Conservation (phyloP, 2,888 invertebrate genomes). For the Clostera curtula region DNA sequence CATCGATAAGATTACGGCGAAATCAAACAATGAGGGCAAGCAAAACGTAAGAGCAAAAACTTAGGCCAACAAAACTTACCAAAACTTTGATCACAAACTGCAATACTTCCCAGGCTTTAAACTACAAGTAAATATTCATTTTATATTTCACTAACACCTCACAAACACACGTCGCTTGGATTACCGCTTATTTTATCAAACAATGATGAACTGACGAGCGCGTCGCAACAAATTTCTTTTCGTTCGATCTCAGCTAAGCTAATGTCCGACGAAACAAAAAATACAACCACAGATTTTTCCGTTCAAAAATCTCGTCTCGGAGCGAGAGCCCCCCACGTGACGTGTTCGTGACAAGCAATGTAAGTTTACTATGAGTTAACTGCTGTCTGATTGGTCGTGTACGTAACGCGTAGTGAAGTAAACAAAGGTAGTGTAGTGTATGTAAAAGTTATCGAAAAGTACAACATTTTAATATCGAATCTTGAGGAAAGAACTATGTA, state of each 20-base stretch:
- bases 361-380: conserved; percentile 10
- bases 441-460: conserved; percentile 7
- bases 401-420: not conserved
- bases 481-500: too few species aligned
- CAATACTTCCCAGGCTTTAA: conserved; percentile 33
- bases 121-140: conserved; percentile 55
- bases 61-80: conserved; percentile 35
- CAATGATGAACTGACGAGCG: conserved; percentile 34
- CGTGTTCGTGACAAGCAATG: conserved; percentile 18
- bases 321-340: conserved; percentile 32
- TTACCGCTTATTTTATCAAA: conserved; percentile 18
- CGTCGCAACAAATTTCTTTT: conserved; percentile 38
- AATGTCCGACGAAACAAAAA: conserved; percentile 20
- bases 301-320: conserved; percentile 25
- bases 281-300: conserved; percentile 18
- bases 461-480: too few species aligned
- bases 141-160: conserved; percentile 53
- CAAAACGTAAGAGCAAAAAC: conserved; percentile 23
- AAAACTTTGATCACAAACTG: conserved; percentile 27
- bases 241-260: conserved; percentile 26
- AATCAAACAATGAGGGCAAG: conserved; percentile 43
- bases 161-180: conserved; percentile 47
- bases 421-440: not conserved
- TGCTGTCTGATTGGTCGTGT: conserved; percentile 25
- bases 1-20: conserved; percentile 38